phyloP scores from a whole-genome alignment of 2,113 vertebrate genomes.

The Halichoeres trimaculatus region DNA sequence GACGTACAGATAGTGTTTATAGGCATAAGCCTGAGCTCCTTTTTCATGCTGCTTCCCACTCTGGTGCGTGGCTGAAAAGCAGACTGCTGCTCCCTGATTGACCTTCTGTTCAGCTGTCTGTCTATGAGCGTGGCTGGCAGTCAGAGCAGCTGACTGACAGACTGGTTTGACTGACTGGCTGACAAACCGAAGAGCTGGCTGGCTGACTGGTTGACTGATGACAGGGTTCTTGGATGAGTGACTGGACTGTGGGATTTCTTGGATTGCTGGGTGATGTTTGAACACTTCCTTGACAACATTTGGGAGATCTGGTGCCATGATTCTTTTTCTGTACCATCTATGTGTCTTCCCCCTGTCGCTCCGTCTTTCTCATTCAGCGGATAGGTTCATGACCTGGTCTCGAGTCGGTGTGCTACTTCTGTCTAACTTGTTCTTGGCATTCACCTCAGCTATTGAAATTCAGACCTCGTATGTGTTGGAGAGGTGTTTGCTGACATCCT shows the following conservation, averaged over 20 bases:
- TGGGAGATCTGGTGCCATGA: conserved; percentile 9
- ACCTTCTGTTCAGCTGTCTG: background rate
- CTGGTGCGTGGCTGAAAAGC: conserved; percentile 2
- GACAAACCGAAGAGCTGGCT: background rate
- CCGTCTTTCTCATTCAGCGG: background rate
- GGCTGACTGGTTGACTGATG: background rate
- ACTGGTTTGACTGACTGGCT: background rate
- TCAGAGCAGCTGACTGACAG: background rate
- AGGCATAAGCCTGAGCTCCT: conserved; percentile 12
- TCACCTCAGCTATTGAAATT: background rate
- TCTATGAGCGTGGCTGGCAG: background rate
- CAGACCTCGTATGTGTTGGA: background rate
- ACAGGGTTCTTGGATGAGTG: background rate
- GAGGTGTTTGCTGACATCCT: background rate
- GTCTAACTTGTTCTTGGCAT: conserved; percentile 1
- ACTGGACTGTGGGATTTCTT: conserved; percentile 13
- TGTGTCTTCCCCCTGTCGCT: conserved; percentile 2
- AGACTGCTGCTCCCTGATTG: background rate
- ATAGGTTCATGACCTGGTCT: conserved; percentile 9
- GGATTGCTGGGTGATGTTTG: conserved; percentile 10
- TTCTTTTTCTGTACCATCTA: background rate
- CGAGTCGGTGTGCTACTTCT: background rate
- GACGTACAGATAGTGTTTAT: conserved; percentile 30
- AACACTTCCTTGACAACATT: conserved; percentile 17
- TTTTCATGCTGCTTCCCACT: background rate